Percentiles rank a stretch among this genome's conserved stretches.
phyloP scores from a whole-genome alignment of 2,113 vertebrate species.

The Setophaga kirtlandii region DNA sequence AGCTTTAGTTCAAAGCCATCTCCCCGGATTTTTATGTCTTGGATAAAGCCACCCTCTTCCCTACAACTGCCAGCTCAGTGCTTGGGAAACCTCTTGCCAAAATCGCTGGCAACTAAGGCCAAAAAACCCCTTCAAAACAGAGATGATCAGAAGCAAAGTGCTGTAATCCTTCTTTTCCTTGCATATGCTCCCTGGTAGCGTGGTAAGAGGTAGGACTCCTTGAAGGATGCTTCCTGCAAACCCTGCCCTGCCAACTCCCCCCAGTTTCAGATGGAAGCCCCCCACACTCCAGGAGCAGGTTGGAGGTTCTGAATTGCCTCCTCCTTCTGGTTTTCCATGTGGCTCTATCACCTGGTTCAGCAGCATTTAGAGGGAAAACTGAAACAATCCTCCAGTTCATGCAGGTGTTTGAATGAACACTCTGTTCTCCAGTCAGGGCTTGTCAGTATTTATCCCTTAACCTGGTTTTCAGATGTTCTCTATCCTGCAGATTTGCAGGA shows the following conservation, averaged over 20 bases:
- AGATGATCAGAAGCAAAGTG: slow-evolving; percentile 25
- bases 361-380: background rate
- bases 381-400: background rate
- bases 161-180: background rate
- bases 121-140: slow-evolving; percentile 43
- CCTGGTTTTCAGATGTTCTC: slow-evolving; percentile 40
- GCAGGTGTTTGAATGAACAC: background rate
- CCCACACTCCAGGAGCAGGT: fast-evolving
- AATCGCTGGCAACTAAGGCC: slow-evolving; percentile 25
- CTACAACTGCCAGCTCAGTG: background rate
- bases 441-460: slow-evolving; percentile 43
- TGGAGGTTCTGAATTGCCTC: background rate
- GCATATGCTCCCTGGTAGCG: background rate
- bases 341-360: fast-evolving
- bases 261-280: background rate
- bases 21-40: background rate
- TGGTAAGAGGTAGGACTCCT: background rate
- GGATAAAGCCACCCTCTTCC: background rate
- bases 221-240: background rate
- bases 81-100: slow-evolving; percentile 48
- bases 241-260: background rate
- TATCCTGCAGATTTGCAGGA: slow-evolving; percentile 41
- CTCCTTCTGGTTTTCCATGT: fast-evolving
- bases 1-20: background rate
- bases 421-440: background rate